Conservation (phyloP, 2,888 invertebrate genomes). For the Coleophora flavipennella region DNA sequence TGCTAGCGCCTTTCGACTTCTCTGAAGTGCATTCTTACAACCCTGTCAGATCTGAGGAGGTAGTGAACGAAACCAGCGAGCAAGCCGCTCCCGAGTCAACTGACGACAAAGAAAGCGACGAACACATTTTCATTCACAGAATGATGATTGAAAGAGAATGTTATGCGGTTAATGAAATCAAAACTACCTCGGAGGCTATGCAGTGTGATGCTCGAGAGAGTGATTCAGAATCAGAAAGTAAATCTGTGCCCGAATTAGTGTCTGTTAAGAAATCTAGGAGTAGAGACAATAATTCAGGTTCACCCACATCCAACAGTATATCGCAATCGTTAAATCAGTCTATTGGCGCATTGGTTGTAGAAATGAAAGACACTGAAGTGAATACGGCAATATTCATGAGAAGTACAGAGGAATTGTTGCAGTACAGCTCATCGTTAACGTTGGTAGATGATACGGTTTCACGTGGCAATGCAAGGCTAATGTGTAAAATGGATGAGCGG, state of each 20-base stretch:
- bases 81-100: background rate
- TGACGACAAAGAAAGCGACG: background rate
- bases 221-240: background rate
- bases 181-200: background rate
- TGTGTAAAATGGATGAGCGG: slow-evolving; percentile 22
- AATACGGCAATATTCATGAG: slow-evolving; percentile 55
- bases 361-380: slow-evolving; percentile 31
- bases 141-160: background rate
- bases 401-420: slow-evolving; percentile 37
- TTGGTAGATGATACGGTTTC: slow-evolving; percentile 30
- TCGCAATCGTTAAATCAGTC: slow-evolving; percentile 26
- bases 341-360: slow-evolving; percentile 16
- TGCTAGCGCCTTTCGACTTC: slow-evolving; percentile 24
- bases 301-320: slow-evolving; percentile 13
- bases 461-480: slow-evolving; percentile 1
- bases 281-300: background rate
- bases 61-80: slow-evolving; percentile 8
- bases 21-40: slow-evolving; percentile 35
- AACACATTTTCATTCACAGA: background rate
- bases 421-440: slow-evolving; percentile 42
- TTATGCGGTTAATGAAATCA: background rate
- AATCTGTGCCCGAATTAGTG: background rate
- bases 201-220: background rate
- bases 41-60: slow-evolving; percentile 17
- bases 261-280: background rate